These are phyloP conservation scores for Mythimna albipuncta DNA, from an alignment of 2,888 invertebrate species.

Conservation along the genomic window DNA sequence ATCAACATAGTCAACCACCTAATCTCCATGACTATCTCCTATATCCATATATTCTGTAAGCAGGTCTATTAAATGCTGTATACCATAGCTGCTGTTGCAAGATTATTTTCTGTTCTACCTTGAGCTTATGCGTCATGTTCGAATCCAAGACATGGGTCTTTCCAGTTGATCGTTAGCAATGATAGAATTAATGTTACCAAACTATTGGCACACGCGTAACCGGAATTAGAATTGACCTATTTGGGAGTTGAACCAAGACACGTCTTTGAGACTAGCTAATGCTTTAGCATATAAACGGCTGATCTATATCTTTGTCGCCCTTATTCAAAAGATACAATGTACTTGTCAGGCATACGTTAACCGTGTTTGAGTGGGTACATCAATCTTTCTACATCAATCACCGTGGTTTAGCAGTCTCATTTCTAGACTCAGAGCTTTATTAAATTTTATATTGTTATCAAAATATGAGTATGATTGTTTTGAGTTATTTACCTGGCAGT, in stretches of 20 bases:
- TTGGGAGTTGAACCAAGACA: background rate
- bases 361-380: background rate
- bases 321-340: background rate
- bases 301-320: too few species aligned
- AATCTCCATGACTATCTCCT: background rate
- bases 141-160: conserved; percentile 31
- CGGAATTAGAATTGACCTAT: conserved; percentile 34
- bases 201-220: conserved; percentile 34
- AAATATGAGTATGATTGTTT: too few species aligned
- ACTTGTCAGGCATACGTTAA: background rate
- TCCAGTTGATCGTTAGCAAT: conserved; percentile 28
- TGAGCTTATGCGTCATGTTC: conserved; percentile 38
- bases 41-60: background rate
- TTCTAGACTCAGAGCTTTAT: too few species aligned
- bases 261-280: too few species aligned
- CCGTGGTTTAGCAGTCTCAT: too few species aligned
- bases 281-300: background rate
- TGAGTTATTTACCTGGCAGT: too few species aligned
- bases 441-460: background rate
- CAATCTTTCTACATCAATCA: background rate
- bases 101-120: conserved; percentile 3
- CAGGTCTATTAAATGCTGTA: background rate
- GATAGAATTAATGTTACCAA: conserved; percentile 30
- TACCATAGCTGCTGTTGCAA: conserved; percentile 6
- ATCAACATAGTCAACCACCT: background rate